Percentiles rank a stretch among this genome's conserved stretches.
These are phyloP conservation scores for Cheilosia soror DNA, from an alignment of 2,888 invertebrate genomes.

Conservation along the genomic window DNA sequence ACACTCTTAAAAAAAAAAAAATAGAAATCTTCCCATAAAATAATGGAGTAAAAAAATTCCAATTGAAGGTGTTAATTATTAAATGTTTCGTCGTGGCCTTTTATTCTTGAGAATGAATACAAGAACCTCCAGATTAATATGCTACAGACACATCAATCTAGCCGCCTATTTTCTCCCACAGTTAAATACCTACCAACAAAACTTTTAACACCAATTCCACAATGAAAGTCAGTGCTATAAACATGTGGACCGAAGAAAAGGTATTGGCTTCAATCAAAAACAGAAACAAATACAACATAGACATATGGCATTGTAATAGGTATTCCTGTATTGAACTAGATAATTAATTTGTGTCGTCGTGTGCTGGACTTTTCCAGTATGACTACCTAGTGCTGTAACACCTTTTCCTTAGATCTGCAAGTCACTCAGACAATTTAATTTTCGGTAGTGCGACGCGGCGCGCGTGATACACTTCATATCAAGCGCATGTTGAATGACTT, in stretches of 20 bases:
- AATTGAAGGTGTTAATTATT: constrained; percentile 49
- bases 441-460: constrained; percentile 5
- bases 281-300: constrained; percentile 13
- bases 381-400: constrained; percentile 12
- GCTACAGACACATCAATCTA: constrained; percentile 43
- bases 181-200: constrained; percentile 8
- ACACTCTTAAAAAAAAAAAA: constrained; percentile 10
- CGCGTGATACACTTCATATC: constrained; percentile 18
- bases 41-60: constrained; percentile 15
- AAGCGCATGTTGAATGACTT: constrained; percentile 56
- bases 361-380: constrained; percentile 7
- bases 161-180: constrained; percentile 36
- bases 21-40: constrained; percentile 17
- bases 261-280: constrained; percentile 1
- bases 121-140: constrained; percentile 33
- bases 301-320: neutral
- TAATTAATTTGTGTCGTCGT: constrained; percentile 12
- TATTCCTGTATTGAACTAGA: neutral
- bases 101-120: constrained; percentile 35
- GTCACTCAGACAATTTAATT: constrained; percentile 54
- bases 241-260: constrained; percentile 7
- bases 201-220: constrained; percentile 45
- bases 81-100: constrained; percentile 36
- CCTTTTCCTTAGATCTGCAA: constrained; percentile 48
- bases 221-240: constrained; percentile 25